These are phyloP conservation scores for Dolichomitus sp. DNA, from an alignment of 2,888 invertebrate species.

Conservation along the genomic window DNA sequence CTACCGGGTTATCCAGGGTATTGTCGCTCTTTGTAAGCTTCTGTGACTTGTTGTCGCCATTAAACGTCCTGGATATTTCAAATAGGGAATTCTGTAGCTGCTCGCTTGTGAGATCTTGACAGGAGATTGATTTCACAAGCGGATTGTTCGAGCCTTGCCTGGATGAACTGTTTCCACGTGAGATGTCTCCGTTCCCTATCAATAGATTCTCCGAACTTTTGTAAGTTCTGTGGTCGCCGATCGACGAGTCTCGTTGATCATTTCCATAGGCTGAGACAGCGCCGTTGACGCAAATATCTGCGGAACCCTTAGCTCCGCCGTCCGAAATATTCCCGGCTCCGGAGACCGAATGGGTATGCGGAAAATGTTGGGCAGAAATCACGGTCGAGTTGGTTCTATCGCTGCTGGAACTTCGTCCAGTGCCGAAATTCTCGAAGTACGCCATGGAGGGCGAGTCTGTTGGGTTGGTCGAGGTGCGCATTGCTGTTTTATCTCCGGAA, in stretches of 20 bases:
- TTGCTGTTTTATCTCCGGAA: constrained; percentile 61
- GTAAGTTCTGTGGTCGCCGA: constrained; percentile 71
- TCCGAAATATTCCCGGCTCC: constrained; percentile 36
- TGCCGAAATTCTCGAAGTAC: constrained; percentile 70
- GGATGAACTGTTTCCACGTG: constrained; percentile 55
- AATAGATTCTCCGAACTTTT: constrained; percentile 79
- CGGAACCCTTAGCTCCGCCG: constrained; percentile 75
- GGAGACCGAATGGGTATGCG: constrained; percentile 33
- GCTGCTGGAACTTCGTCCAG: constrained; percentile 75
- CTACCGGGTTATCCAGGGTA: constrained; percentile 72
- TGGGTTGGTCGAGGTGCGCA: constrained; percentile 12
- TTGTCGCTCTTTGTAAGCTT: constrained; percentile 79
- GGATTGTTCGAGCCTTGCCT: constrained; percentile 68
- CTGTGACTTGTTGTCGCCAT: constrained; percentile 70
- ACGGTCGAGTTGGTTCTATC: constrained; percentile 78
- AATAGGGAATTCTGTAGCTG: constrained; percentile 62
- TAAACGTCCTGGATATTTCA: constrained; percentile 70
- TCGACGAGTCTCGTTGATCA: neutral
- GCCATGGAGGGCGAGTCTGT: constrained; percentile 20
- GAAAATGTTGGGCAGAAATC: constrained; percentile 63
- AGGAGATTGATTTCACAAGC: constrained; percentile 80
- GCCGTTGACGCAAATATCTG: constrained; percentile 73
- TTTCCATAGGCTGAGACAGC: constrained; percentile 2
- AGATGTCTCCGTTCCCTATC: constrained; percentile 57
- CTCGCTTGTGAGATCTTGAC: constrained; percentile 79